Evolutionary conservation across 2,888 invertebrate species (phyloP), one percentile per base, ranked within the genome.

Genomic region (Synergus itoensis): DNA sequence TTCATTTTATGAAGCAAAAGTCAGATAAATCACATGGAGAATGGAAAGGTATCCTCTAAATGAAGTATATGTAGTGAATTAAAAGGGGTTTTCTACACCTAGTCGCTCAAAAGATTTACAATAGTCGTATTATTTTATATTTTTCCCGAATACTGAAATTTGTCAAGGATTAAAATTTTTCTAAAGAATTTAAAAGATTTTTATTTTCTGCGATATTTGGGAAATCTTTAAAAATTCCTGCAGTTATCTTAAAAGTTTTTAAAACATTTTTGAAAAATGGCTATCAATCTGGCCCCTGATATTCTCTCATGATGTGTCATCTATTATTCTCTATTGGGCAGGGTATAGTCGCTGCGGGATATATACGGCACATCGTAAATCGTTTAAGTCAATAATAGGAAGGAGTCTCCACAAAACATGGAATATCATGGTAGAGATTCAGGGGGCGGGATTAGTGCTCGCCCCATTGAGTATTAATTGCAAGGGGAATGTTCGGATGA

Each of bases 391-490:
- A 80, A 83, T 82, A 80, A 76, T 78, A 80, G 65, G 67, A 75
- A 62, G 77, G 81, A 83, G 73, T 73, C 73, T 73, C 53, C 53
- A 28, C 53, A 73, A 73, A 73, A 73, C 53, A 73, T 36, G 53
- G 73, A 73, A 73, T 73, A 73, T 73, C 73, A 53, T 36, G 53
- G 53, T 73, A 76, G 77, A 73, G 69, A 65, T 76, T 64, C 62
- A 45, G 82, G 64, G 77, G 60, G 82, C 78, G 79, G 84, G 81
- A 84, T 86, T 86, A 86, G 81, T 79, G 76, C 83, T 77, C 80
- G 82, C 83, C 79, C 83, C 82, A 86, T 86, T 83, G 85, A 84
- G 83, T 84, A 86, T 86, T 86, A 86, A 86, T 86, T 85, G 81
- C 81, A 67, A 77, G 76, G 79, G 81, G 80, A 64, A 18, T 77